These are phyloP conservation scores for Glossophaga mutica DNA, from an alignment of 2,797 vertebrate genomes.

Conservation along the genomic window DNA sequence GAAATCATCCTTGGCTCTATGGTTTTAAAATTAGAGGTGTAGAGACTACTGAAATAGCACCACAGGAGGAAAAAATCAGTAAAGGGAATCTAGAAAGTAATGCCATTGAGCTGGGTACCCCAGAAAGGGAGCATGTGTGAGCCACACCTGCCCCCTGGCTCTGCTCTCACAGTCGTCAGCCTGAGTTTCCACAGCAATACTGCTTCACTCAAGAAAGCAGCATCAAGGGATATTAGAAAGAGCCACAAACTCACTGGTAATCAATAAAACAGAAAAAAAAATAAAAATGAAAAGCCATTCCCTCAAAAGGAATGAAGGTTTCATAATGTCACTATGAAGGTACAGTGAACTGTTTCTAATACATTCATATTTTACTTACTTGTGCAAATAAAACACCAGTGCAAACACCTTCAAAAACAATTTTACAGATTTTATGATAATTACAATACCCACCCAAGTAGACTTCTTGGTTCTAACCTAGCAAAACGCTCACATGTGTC, in stretches of 20 bases:
- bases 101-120: neutral
- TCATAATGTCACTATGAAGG: neutral
- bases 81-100: neutral
- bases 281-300: neutral
- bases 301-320: neutral
- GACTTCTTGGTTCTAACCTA: neutral
- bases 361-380: neutral
- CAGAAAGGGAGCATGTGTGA: neutral
- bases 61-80: neutral
- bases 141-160: neutral
- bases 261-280: neutral
- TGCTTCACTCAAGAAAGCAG: neutral
- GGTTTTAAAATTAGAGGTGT: conserved; percentile 53
- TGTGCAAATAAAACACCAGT: neutral
- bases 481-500: neutral
- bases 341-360: neutral
- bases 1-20: neutral
- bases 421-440: neutral
- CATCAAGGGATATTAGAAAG: neutral
- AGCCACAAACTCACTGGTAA: neutral
- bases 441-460: neutral
- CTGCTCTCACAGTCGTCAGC: neutral
- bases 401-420: neutral
- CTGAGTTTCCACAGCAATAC: neutral
- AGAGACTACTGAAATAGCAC: conserved; percentile 48